Base-by-base conservation (phyloP, 2,888 invertebrate species). In the Hypolimnas misippus region DNA sequence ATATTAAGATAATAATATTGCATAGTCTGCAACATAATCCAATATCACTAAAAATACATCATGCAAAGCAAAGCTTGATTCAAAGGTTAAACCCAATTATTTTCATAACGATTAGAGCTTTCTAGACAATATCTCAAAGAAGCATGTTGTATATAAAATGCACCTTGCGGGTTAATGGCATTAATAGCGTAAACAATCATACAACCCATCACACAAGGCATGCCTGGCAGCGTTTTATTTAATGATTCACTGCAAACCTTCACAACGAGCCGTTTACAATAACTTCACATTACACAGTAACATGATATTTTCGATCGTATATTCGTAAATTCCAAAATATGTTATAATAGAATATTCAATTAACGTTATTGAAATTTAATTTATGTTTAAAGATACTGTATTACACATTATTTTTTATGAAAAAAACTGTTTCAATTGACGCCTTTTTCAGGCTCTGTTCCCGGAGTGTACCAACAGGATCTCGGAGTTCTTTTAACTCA, bases 171-270 rank as follows among this genome's bases (percentile, higher is more conserved):
- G 55, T 53, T 63, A 51, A 51, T 54, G 52, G 49, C 33, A 61
- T 63, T 66, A 55, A 55, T 57, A 69, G 63, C 57, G 58, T 62
- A 63, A 66, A 68, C 57, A 69, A 68, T 68, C 68, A 68, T 62
- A 61, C 65, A 60, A 63, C 65, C 61, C 66, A 63, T 66, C 65
- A 64, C 58, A 52, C 57, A 62, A 64, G 51, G 53, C 58, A 58
- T 57, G 65, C 65, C 65, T 69, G 67, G 65, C 66, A 58, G 61
- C 59, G 29, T 50, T 53, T 69, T 67, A 65, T 70, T 66, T 67
- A 66, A 68, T 66, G 62, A 67, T 66, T 67, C 62, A 55, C 52
- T 14, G 19, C 29, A 51, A 63, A 49, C 58, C 64, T 59, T 65
- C 59, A 62, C 55, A 56, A 55, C 61, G 33, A 59, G 35, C 35